These are phyloP conservation scores for Crotalus horridus DNA, from an alignment of 2,113 vertebrate species.

Conservation along the genomic window DNA sequence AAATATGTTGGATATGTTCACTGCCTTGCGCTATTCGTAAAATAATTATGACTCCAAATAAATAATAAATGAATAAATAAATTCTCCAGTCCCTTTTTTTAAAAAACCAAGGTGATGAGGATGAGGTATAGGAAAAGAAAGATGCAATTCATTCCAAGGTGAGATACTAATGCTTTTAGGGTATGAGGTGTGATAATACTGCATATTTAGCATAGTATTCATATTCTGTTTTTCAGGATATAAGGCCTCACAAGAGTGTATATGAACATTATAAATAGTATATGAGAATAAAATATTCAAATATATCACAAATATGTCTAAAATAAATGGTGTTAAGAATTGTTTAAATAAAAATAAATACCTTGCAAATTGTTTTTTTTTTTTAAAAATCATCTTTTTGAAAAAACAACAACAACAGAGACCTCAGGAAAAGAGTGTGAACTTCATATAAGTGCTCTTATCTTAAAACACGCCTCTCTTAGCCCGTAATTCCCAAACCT, in stretches of 20 bases:
- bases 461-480: not conserved
- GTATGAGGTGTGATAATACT: not conserved
- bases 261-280: not conserved
- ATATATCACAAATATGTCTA: not conserved
- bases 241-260: not conserved
- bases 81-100: not conserved
- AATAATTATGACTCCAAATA: not conserved
- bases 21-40: not conserved
- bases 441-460: not conserved
- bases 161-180: not conserved
- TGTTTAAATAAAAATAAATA: not conserved
- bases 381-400: not conserved
- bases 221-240: not conserved
- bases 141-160: not conserved
- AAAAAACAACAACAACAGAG: not conserved
- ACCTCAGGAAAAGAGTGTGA: not conserved
- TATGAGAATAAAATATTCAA: not conserved
- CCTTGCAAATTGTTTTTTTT: not conserved
- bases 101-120: not conserved
- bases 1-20: not conserved
- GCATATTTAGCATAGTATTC: not conserved
- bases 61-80: not conserved
- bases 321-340: not conserved
- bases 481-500: not conserved
- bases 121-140: not conserved